Conservation (phyloP, 2,888 invertebrate genomes). For the Agriopis leucophaearia region DNA sequence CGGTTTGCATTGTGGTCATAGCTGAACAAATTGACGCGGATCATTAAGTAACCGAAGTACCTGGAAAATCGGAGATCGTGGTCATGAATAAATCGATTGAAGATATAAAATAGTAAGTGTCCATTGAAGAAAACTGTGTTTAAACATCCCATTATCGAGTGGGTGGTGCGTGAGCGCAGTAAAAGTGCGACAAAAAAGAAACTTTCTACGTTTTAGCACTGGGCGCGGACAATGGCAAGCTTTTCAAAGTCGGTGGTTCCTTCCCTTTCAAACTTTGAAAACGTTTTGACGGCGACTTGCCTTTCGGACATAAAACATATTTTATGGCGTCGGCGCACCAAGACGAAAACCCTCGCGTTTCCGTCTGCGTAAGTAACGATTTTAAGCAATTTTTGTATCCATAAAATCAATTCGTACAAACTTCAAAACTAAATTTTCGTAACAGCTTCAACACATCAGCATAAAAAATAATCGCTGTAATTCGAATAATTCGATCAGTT, state of each 20-base stretch:
- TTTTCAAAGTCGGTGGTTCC: conserved; percentile 69
- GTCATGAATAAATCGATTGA: conserved; percentile 28
- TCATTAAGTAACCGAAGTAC: conserved; percentile 20
- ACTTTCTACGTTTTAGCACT: conserved; percentile 80
- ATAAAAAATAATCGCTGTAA: conserved; percentile 21
- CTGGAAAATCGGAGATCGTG: conserved; percentile 23
- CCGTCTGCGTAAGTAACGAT: neutral
- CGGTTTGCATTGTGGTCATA: conserved; percentile 30
- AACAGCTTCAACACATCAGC: conserved; percentile 14
- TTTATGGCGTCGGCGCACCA: conserved; percentile 76
- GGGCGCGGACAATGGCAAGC: conserved; percentile 68
- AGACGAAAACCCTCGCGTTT: conserved; percentile 27
- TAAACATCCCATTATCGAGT: conserved; percentile 44
- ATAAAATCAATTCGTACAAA: conserved; percentile 10
- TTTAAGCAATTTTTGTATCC: conserved; percentile 12
- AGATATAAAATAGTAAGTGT: conserved; percentile 34
- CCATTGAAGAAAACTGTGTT: conserved; percentile 40
- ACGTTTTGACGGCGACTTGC: conserved; percentile 63
- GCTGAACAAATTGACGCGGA: conserved; percentile 36
- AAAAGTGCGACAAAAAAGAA: conserved; percentile 60
- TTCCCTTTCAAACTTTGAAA: conserved; percentile 75
- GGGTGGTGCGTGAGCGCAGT: conserved; percentile 43
- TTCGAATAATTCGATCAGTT: conserved; percentile 20
- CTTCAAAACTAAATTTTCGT: conserved; percentile 6
- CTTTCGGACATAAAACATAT: conserved; percentile 80